A percentile compares a stretch with the other conserved stretches of the same genome.
Conservation (phyloP, 2,797 vertebrate genomes). For the Salarias fasciatus region DNA sequence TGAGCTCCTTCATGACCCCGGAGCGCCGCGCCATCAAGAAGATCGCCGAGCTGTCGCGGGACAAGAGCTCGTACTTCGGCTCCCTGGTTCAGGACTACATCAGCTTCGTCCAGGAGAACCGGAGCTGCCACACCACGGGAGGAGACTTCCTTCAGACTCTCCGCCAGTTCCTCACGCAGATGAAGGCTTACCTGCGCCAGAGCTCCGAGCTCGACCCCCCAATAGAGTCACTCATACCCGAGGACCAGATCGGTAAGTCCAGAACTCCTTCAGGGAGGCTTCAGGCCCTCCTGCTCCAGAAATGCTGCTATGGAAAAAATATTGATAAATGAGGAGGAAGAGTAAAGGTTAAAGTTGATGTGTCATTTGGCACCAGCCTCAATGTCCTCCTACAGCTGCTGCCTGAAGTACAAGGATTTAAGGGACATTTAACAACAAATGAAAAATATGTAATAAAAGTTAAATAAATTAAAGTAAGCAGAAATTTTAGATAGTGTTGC, state of each 20-base stretch:
- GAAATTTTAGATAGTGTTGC: too few species aligned
- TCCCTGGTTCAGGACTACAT: constrained; percentile 97
- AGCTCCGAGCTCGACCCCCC: constrained; percentile 95
- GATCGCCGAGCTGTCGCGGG: constrained; percentile 90
- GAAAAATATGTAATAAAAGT: too few species aligned
- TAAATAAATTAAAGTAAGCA: too few species aligned
- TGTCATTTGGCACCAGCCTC: too few species aligned
- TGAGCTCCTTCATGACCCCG: constrained; percentile 95
- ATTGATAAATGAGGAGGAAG: too few species aligned
- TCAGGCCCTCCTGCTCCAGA: too few species aligned
- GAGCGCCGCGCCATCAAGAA: constrained; percentile 91
- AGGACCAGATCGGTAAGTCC: constrained; percentile 94
- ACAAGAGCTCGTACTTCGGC: constrained; percentile 96
- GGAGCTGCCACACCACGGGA: constrained; percentile 91
- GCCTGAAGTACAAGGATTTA: too few species aligned
- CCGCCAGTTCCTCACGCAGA: constrained; percentile 97
- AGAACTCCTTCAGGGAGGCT: neutral
- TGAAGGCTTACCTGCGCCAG: constrained; percentile 95
- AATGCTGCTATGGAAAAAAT: too few species aligned
- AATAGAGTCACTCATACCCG: constrained; percentile 93
- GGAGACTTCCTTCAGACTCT: constrained; percentile 93
- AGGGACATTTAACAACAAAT: too few species aligned
- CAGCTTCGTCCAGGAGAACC: constrained; percentile 95
- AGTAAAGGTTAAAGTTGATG: too few species aligned
- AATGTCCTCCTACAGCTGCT: too few species aligned